Base-by-base conservation (phyloP, 2,888 invertebrate genomes). In the Alitta virens region DNA sequence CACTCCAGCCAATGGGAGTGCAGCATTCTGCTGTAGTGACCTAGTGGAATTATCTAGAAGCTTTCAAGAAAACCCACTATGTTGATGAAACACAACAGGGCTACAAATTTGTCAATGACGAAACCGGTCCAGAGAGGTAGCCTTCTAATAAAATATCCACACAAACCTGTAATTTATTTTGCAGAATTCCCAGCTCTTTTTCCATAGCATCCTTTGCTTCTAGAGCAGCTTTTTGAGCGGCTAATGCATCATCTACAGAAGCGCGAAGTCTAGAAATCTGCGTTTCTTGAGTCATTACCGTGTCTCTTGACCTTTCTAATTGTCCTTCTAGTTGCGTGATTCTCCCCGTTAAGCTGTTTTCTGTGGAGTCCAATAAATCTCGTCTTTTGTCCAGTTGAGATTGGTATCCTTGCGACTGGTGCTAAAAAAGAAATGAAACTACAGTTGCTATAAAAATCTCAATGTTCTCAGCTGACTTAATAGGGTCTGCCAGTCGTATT, bases 301-400 rank as follows among this genome's bases (percentile, higher is more conserved):
- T 72, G 43, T 76, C 74, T 21, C 71, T 65, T 16, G 73, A 68
- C 25, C 72, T 61, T 42, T 71, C 68, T 24, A 77, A 67, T 62
- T 74, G 74, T 14, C 70, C 70, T 60, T 77, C 76, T 24, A 78
- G 66, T 66, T 77, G 75, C 25, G 72, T 65, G 51, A 76, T 74
- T 66, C 75, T 74, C 38, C 71, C 64, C 57, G 74, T 73, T 25
- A 76, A 66, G 61, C 68, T 75, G 33, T 70, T 65, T 62, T 77
- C 78, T 16, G 76, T 71, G 46, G 69, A 72, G 63, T 74, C 74
- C 27, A 76, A 68, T 65, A 77, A 70, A 63, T 75, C 72, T 38
- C 66, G 64, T 57, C 78, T 60, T 49, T 71, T 70, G 60, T 73
- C 76, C 5, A 77, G 65, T 67, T 78, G 78, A n/a, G 27, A 49